Evolutionary conservation across 2,113 vertebrate genomes (phyloP).

Genomic region (Lepus timidus): DNA sequence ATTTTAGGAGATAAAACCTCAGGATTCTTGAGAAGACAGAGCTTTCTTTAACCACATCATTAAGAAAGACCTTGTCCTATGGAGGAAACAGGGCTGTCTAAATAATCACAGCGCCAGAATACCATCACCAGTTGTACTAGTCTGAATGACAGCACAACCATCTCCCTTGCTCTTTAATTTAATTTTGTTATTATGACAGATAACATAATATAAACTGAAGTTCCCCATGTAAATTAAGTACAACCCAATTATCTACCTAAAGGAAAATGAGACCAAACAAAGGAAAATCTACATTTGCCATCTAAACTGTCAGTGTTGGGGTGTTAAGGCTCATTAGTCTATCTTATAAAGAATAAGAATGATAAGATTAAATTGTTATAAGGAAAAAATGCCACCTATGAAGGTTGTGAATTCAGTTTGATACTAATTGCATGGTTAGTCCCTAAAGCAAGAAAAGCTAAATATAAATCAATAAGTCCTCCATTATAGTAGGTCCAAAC

Average conservation of each 20-base stretch:
- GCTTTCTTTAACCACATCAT: neutral
- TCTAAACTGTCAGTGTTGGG: neutral
- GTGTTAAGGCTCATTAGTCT: neutral
- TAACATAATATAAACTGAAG: neutral
- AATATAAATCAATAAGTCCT: neutral
- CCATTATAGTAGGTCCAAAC: neutral
- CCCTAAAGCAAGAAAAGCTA: constrained; percentile 8
- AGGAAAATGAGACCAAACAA: neutral
- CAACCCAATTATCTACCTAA: neutral
- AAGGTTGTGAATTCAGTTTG: neutral
- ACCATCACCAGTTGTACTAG: neutral
- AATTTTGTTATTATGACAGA: constrained; percentile 11
- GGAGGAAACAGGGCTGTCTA: neutral
- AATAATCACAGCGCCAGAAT: neutral
- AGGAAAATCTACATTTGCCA: neutral
- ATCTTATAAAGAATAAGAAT: constrained; percentile 7
- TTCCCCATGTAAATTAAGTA: neutral
- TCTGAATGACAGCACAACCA: neutral
- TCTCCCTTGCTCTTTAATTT: neutral
- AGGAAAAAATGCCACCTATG: constrained; percentile 19
- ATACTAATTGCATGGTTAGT: neutral
- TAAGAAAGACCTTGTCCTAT: neutral
- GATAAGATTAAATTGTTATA: constrained; percentile 44
- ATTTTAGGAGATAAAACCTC: neutral
- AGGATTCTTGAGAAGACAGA: neutral